These are phyloP conservation scores for Bos javanicus DNA, from an alignment of 2,113 vertebrate species.

Conservation along the genomic window DNA sequence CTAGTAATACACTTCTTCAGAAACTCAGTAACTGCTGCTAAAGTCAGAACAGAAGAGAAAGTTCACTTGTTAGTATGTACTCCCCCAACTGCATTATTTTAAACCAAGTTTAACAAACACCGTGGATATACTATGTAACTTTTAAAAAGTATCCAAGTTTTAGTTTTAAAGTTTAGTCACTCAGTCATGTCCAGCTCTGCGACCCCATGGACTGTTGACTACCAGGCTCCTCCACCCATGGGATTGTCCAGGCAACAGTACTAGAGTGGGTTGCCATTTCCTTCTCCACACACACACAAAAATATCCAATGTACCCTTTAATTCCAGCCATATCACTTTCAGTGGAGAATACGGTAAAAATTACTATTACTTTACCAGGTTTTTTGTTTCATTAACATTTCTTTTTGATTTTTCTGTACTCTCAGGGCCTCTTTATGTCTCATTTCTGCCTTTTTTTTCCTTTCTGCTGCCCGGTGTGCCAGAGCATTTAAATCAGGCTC, in stretches of 20 bases:
- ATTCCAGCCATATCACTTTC: neutral
- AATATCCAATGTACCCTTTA: neutral
- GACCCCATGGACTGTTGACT: no score
- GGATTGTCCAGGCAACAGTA: no score
- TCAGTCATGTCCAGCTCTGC: neutral
- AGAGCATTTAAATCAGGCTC: conserved; percentile 85
- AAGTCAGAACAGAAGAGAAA: neutral
- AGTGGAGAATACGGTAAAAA: neutral
- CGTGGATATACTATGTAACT: neutral
- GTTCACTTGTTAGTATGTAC: neutral
- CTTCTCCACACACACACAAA: neutral
- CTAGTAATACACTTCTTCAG: neutral
- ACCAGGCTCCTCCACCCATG: no score
- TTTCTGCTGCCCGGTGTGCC: conserved; percentile 82
- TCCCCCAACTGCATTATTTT: neutral
- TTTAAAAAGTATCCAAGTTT: neutral
- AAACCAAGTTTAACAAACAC: neutral
- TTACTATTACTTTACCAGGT: conserved; percentile 76
- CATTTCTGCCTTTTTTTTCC: conserved; percentile 85
- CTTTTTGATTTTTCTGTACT: conserved; percentile 86
- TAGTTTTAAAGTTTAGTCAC: neutral
- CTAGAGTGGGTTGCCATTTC: no score
- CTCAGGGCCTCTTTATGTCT: conserved; percentile 90
- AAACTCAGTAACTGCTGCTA: neutral
- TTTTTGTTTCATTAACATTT: conserved; percentile 81